Base-by-base conservation (phyloP, 2,888 invertebrate genomes). In the Thera britannica region DNA sequence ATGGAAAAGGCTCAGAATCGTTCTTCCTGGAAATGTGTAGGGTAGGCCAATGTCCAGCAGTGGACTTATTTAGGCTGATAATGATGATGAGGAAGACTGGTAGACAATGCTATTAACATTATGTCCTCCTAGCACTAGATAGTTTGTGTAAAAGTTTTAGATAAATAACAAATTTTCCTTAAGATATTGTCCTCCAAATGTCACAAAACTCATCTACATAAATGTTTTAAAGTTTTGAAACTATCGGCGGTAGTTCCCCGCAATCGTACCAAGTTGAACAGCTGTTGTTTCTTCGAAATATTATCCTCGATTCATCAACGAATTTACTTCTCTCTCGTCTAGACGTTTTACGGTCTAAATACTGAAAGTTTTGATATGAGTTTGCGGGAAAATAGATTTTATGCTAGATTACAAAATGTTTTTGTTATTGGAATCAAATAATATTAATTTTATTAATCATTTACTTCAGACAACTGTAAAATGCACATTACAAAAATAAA, bases 151-250 rank as follows among this genome's bases (percentile, higher is more conserved):
- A 23, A 23, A 23, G 23, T 23, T 49, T 23, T 41, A 51, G 11
- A 60, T 60, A 48, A 3, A 7, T 9, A 12, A 49, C 49, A 12
- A 48, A 7, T 49, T 12, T 49, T 49, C 49, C 5, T 49, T 12
- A 0, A 4, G 49, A 49, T 49, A 49, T n/a, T 48, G 49, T 49
- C n/a, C 2, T 36, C 36, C 57, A 61, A 58, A 59, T 59, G 48
- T 55, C 44, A 54, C 41, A 36, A 11, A 62, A 56, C 44, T 4
- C 35, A 70, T 69, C 57, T 65, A 60, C 61, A 67, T 71, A 71
- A 23, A 67, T 69, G 63, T 62, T 58, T 12, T 57, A 41, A 61
- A 65, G 61, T 62, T 71, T 57, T n/a, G 49, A 44, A 67, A 65
- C 52, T 55, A 55, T 58, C 58, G 59, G 52, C 48, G 11, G 12